Base-by-base conservation (phyloP, 2,113 vertebrate species). In the Smithornis capensis region DNA sequence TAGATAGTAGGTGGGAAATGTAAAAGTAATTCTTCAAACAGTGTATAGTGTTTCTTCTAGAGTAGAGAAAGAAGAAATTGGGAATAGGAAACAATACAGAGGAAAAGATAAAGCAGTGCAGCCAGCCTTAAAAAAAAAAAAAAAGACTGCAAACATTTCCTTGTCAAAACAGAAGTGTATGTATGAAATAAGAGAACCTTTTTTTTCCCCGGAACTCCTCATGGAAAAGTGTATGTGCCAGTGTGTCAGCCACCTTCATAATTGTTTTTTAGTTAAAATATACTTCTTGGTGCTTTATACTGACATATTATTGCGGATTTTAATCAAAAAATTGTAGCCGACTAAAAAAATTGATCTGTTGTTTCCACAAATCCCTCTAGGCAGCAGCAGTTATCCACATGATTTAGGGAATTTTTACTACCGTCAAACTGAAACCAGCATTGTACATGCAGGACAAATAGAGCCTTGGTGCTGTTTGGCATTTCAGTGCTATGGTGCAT, bases 301-400 rank as follows among this genome's bases (percentile, higher is more conserved):
- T 70, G 56, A 25, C 13, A 4, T 19, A 35, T 10, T 0, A 0
- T 31, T 91, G 37, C 44, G 40, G 21, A 9, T 9, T 82, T 93
- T 64, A 71, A 40, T 9, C 4, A 5, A 14, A 80, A 69, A 42
- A 59, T 14, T 47, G 35, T 49, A 44, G 55, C 38, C 81, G 67
- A 40, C 37, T 79, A 12, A 28, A 70, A 59, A 17, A 89, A 35
- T 8, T 10, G 4, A 29, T 65, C 28, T 53, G 89, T 57, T 80
- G 38, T 96, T 95, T 75, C 84, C 53, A 28, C 24, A 42, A 45
- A 67, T 87, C 16, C 95, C 95, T 95, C 81, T 95, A 95, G 91
- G 87, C 67, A 95, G 95, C 94, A 96, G 94, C 74, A 96, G 63
- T 57, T 83, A 60, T n/a, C 73, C 78, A 82, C 9, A 0, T 7